phyloP scores from a whole-genome alignment of 2,797 vertebrate species.

The Falco columbarius region DNA sequence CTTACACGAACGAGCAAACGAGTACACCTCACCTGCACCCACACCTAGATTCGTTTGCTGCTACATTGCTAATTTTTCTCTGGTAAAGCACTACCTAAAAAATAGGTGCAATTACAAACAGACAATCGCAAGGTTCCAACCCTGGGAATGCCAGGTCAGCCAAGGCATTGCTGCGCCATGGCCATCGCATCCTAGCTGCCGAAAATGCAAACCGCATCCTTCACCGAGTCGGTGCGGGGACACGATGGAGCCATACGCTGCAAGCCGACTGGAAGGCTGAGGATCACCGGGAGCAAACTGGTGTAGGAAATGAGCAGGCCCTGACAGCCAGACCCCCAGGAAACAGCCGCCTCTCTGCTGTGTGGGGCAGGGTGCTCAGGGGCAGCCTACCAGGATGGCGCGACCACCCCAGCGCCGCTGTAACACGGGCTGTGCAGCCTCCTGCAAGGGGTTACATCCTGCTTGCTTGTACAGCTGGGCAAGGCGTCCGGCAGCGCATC shows the following conservation, averaged over 20 bases:
- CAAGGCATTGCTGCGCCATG: neutral
- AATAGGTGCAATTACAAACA: neutral
- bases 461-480: neutral
- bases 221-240: accelerated
- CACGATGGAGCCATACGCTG: neutral
- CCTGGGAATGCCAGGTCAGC: accelerated
- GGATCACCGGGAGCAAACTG: neutral
- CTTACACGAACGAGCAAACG: too few relatives aligned
- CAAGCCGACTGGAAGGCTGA: accelerated
- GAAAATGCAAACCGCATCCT: neutral
- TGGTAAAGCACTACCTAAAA: neutral
- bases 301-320: accelerated
- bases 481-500: neutral
- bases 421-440: neutral
- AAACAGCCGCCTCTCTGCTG: neutral
- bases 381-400: accelerated
- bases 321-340: neutral
- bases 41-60: accelerated
- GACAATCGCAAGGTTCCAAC: neutral
- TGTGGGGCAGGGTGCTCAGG: accelerated
- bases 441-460: neutral
- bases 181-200: too few relatives aligned
- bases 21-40: neutral
- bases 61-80: neutral
- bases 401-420: neutral